phyloP scores from a whole-genome alignment of 2,113 vertebrate species.

The Brachyhypopomus occidentalis region DNA sequence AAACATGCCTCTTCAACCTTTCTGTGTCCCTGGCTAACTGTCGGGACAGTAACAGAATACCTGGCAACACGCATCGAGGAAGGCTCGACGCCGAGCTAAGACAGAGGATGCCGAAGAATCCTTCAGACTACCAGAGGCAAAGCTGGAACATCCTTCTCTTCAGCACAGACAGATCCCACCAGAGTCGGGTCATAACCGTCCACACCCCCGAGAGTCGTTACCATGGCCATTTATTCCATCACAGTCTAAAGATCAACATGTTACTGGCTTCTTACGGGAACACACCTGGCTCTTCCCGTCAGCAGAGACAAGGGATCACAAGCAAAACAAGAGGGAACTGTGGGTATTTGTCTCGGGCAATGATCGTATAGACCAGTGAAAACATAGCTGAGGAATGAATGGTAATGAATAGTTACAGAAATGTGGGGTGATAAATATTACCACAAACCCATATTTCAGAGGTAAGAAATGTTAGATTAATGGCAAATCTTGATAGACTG shows the following conservation, averaged over 20 bases:
- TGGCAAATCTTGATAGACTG: background rate
- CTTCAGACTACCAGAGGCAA: constrained; percentile 17
- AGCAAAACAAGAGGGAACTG: constrained; percentile 53
- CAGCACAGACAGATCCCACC: constrained; percentile 13
- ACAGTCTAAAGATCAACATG: constrained; percentile 56
- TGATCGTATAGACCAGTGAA: background rate
- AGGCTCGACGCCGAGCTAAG: background rate
- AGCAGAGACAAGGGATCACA: constrained; percentile 37
- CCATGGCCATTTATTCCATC: constrained; percentile 73
- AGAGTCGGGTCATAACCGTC: constrained; percentile 54
- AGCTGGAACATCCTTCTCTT: constrained; percentile 11
- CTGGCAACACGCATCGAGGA: background rate
- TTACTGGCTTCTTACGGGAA: constrained; percentile 57
- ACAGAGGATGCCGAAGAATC: constrained; percentile 5
- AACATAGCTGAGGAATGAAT: background rate
- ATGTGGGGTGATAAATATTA: too few species aligned
- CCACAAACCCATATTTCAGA: background rate
- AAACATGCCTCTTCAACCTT: background rate
- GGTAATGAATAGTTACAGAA: too few species aligned
- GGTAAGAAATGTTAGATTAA: background rate
- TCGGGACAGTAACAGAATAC: background rate
- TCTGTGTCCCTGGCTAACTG: background rate
- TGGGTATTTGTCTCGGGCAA: constrained; percentile 52
- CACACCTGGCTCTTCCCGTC: constrained; percentile 46
- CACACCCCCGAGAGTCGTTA: constrained; percentile 65